Conservation (phyloP, 35 echinoderm and acorn worm species). For the Strongylocentrotus purpuratus region DNA sequence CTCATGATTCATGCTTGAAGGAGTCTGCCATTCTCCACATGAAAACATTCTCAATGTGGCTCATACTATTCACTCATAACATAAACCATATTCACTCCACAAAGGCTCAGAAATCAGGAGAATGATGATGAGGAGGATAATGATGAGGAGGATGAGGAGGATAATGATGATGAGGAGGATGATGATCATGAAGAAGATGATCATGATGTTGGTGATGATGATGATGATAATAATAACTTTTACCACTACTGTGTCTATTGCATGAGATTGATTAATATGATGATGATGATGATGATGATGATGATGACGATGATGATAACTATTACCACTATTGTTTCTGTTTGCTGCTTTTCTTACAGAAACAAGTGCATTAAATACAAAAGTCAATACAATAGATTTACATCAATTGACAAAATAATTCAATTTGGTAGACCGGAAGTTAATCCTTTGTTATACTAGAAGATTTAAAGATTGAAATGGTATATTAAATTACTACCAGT, state of each 20-base stretch:
- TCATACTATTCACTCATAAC: not conserved
- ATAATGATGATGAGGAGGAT: not conserved
- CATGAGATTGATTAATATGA: not conserved
- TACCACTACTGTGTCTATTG: too few relatives aligned
- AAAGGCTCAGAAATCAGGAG: not conserved
- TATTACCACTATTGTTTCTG: too few relatives aligned
- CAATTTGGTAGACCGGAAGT: too few relatives aligned
- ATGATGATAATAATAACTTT: too few relatives aligned
- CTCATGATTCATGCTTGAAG: not conserved
- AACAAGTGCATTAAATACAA: too few relatives aligned
- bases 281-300: not conserved
- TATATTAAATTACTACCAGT: too few relatives aligned
- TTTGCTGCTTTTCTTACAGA: too few relatives aligned
- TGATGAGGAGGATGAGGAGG: not conserved
- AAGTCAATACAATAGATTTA: too few relatives aligned
- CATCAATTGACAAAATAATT: too few relatives aligned
- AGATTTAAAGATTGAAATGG: too few relatives aligned
- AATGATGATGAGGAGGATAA: not conserved
- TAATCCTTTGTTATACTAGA: too few relatives aligned
- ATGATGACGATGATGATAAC: not conserved
- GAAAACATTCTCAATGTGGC: not conserved
- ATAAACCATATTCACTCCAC: not conserved
- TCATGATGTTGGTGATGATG: too few relatives aligned
- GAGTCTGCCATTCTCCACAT: not conserved
- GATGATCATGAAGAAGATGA: not conserved